Percentiles rank a stretch among this genome's conserved stretches.
phyloP scores from a whole-genome alignment of 2,113 vertebrate genomes.

The Craseonycteris thonglongyai region DNA sequence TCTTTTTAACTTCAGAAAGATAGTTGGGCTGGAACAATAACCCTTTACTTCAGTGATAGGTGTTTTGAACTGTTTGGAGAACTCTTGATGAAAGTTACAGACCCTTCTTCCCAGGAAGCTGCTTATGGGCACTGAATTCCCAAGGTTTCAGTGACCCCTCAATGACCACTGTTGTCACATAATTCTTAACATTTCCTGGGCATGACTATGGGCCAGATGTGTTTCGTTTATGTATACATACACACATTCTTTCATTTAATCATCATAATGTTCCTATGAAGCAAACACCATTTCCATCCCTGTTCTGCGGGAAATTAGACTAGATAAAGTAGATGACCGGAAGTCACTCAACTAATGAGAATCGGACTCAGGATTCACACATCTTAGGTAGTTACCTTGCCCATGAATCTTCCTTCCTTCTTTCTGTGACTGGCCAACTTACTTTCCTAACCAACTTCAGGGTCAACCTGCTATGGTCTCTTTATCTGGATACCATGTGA shows the following conservation, averaged over 20 bases:
- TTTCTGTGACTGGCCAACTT: neutral
- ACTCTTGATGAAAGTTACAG: neutral
- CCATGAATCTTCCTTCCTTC: neutral
- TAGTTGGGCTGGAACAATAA: neutral
- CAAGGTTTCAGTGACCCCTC: neutral
- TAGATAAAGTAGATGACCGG: neutral
- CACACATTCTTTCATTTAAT: neutral
- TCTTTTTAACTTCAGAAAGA: neutral
- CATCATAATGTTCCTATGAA: neutral
- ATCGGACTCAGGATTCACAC: neutral
- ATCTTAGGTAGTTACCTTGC: neutral
- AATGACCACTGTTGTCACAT: neutral
- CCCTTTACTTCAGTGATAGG: neutral
- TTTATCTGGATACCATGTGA: constrained; percentile 63
- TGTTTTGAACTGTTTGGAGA: neutral
- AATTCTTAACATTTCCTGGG: neutral
- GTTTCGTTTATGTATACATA: neutral
- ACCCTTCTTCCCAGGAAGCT: neutral
- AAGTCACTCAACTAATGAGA: neutral
- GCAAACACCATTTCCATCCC: neutral
- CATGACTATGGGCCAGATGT: neutral
- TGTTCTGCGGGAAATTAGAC: neutral
- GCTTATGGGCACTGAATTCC: neutral
- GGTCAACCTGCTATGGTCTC: neutral
- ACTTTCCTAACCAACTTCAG: neutral